phyloP scores from a whole-genome alignment of 2,888 invertebrate species.

The Eupithecia subumbrata region DNA sequence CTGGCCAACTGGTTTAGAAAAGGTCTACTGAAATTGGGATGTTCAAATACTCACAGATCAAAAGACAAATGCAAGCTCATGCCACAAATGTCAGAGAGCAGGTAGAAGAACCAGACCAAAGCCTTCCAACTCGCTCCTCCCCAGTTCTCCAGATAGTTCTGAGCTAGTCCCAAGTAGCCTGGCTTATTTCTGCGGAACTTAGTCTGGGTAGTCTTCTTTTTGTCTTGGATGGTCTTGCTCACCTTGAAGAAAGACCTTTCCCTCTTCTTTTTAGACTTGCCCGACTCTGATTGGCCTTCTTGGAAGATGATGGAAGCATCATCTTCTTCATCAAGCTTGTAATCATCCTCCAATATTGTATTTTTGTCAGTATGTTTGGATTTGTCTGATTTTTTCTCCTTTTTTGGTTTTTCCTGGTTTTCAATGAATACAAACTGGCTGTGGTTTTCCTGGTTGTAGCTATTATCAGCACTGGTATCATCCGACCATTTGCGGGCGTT shows the following conservation, averaged over 20 bases:
- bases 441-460: constrained; percentile 63
- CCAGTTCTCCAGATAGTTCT: constrained; percentile 82
- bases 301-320: constrained; percentile 68
- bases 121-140: constrained; percentile 85
- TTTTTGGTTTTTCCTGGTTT: constrained; percentile 75
- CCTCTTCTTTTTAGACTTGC: constrained; percentile 77
- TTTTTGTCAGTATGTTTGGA: constrained; percentile 61
- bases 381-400: constrained; percentile 71
- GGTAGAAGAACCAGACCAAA: constrained; percentile 90
- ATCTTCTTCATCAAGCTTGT: constrained; percentile 68
- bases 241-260: constrained; percentile 71
- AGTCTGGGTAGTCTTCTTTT: constrained; percentile 76
- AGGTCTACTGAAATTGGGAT: neutral
- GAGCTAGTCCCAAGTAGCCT: constrained; percentile 73
- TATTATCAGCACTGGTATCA: constrained; percentile 75
- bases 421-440: constrained; percentile 80
- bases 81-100: constrained; percentile 91
- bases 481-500: constrained; percentile 85
- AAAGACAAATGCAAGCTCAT: constrained; percentile 89
- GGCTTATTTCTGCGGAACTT: constrained; percentile 74
- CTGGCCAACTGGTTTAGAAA: neutral
- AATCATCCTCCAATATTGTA: constrained; percentile 60
- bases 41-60: constrained; percentile 86
- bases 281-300: constrained; percentile 66
- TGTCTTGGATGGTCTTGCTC: constrained; percentile 69